Evolutionary conservation across 2,113 vertebrate genomes (phyloP).

Genomic region (Mormyrus lacerda): DNA sequence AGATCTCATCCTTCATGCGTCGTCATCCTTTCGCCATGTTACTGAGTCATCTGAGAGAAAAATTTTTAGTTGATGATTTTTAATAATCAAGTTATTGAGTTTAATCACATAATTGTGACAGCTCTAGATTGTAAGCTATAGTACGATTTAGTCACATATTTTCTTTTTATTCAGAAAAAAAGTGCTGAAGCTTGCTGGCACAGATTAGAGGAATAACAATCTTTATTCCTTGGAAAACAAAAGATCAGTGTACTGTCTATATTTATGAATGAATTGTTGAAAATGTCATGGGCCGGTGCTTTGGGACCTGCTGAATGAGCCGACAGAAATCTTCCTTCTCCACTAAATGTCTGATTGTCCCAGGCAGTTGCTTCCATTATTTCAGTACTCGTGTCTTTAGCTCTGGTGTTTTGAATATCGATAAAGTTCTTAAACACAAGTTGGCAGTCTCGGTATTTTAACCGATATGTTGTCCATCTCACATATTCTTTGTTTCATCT

Average conservation of each 20-base stretch:
- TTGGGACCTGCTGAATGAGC: neutral
- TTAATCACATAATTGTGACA: no score
- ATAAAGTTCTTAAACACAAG: no score
- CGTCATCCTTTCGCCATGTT: neutral
- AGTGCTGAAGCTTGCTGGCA: neutral
- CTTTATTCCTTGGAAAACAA: neutral
- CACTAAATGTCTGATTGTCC: neutral
- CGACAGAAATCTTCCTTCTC: neutral
- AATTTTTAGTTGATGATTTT: neutral
- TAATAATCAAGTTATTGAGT: neutral
- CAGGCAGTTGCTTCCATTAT: no score
- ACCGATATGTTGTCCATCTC: no score
- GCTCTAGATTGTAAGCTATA: no score
- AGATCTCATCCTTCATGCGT: neutral
- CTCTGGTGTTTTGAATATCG: no score
- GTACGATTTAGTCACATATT: neutral
- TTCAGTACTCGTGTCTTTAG: no score
- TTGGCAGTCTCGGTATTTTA: no score
- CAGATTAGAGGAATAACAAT: neutral
- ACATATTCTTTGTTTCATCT: no score
- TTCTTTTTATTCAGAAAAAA: neutral
- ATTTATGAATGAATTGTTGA: neutral
- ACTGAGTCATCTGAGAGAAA: neutral
- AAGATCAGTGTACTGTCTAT: neutral
- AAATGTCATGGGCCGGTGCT: neutral